These are phyloP conservation scores for Speoplatyrhinus poulsoni DNA, from an alignment of 2,113 vertebrate species.

Conservation along the genomic window DNA sequence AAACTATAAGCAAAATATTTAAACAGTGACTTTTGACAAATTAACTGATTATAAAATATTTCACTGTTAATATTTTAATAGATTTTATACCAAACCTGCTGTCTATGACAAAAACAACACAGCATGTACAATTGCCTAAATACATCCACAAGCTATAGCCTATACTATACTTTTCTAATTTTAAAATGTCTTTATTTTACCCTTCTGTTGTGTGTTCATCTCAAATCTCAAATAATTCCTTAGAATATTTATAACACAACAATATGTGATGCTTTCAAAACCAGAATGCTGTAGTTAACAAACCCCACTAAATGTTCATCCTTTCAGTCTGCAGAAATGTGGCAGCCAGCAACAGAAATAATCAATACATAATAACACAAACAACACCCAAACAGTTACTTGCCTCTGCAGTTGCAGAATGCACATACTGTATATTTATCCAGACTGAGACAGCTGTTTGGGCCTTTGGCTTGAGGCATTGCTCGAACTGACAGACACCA, in stretches of 20 bases:
- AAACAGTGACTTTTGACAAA: no score
- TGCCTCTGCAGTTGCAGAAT: conserved; percentile 26
- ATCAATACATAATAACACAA: conserved; percentile 9
- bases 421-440: conserved; percentile 25
- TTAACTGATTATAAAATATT: no score
- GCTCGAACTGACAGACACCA: conserved; percentile 50
- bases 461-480: conserved; percentile 53
- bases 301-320: not conserved
- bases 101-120: no score
- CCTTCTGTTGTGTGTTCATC: no score
- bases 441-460: conserved; percentile 27
- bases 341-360: conserved; percentile 24
- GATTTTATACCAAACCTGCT: no score
- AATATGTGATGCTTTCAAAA: not conserved
- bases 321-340: not conserved
- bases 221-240: not conserved
- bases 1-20: no score
- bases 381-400: conserved; percentile 20
- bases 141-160: no score
- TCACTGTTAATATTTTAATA: no score
- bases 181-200: no score
- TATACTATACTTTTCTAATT: no score
- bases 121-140: no score
- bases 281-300: not conserved
- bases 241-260: not conserved